Evolutionary conservation across 2,888 invertebrate genomes (phyloP).

Genomic region (Aquatica leii): DNA sequence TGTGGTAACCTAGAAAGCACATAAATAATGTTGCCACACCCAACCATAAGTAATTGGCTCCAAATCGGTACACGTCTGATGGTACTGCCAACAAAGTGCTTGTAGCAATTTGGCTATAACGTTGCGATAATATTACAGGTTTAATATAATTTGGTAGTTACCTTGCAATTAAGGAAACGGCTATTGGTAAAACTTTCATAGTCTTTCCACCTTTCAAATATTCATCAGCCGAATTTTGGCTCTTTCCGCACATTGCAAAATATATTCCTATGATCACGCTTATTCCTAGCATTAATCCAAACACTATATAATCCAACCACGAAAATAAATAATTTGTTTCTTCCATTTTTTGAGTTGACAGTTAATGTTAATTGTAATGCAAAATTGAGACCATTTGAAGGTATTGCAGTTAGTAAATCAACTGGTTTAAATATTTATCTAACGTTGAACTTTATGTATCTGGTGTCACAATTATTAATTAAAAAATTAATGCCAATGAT

Average conservation of each 20-base stretch:
- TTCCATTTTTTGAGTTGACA: too few species aligned
- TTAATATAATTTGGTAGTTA: slow-evolving; percentile 53
- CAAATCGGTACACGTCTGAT: slow-evolving; percentile 76
- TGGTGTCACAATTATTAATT: too few species aligned
- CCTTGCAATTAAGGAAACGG: neutral
- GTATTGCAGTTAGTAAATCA: too few species aligned
- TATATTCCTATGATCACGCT: slow-evolving; percentile 64
- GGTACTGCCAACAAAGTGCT: slow-evolving; percentile 78
- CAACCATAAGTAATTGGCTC: slow-evolving; percentile 68
- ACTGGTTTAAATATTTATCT: too few species aligned
- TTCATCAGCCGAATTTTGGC: slow-evolving; percentile 67
- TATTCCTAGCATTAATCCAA: slow-evolving; percentile 58
- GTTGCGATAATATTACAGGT: too few species aligned
- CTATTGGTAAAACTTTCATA: too few species aligned
- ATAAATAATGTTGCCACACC: slow-evolving; percentile 58
- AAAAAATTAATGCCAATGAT: too few species aligned
- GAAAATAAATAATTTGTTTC: slow-evolving; percentile 52
- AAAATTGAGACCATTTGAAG: too few species aligned
- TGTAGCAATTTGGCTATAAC: slow-evolving; percentile 74
- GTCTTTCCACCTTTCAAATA: slow-evolving; percentile 64
- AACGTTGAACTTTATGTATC: too few species aligned
- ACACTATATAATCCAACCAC: slow-evolving; percentile 62
- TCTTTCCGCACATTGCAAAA: slow-evolving; percentile 62
- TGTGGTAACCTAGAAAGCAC: slow-evolving; percentile 49
- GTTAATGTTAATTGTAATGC: too few species aligned